These are phyloP conservation scores for Caerostris darwini DNA, from an alignment of 1,140 invertebrate species.

Conservation along the genomic window DNA sequence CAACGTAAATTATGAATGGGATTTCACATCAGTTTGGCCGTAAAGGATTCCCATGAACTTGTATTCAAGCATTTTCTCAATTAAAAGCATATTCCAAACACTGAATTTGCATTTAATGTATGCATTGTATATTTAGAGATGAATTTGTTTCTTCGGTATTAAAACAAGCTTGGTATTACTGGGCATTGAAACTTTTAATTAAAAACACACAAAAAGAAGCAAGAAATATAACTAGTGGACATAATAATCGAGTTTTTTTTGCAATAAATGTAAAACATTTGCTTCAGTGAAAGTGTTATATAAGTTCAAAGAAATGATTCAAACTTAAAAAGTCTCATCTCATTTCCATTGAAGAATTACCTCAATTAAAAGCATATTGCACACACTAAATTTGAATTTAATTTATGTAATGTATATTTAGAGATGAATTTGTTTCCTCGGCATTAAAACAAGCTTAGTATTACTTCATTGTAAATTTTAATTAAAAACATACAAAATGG, in stretches of 20 bases:
- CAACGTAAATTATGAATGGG: background rate
- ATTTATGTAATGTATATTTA: background rate
- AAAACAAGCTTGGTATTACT: too few relatives aligned
- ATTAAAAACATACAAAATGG: too few relatives aligned
- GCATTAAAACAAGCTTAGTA: too few relatives aligned
- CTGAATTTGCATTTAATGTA: background rate
- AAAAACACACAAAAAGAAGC: too few relatives aligned
- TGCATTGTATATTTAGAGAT: background rate
- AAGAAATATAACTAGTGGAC: too few relatives aligned
- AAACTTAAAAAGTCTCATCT: too few relatives aligned
- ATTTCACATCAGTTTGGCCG: background rate
- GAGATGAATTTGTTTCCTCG: background rate
- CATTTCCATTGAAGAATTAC: background rate
- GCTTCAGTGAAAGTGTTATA: too few relatives aligned
- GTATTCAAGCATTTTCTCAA: background rate
- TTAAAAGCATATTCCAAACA: background rate
- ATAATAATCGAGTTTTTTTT: too few relatives aligned
- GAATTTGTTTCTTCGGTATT: background rate
- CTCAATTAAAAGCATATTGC: background rate
- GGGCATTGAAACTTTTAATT: too few relatives aligned
- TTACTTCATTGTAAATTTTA: too few relatives aligned
- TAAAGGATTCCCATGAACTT: background rate
- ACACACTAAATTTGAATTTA: background rate
- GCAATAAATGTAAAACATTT: too few relatives aligned
- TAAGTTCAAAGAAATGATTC: too few relatives aligned